Evolutionary conservation across 2,113 vertebrate genomes (phyloP), one percentile per base, ranked within the genome.

Genomic region (Myiagra hebetior): DNA sequence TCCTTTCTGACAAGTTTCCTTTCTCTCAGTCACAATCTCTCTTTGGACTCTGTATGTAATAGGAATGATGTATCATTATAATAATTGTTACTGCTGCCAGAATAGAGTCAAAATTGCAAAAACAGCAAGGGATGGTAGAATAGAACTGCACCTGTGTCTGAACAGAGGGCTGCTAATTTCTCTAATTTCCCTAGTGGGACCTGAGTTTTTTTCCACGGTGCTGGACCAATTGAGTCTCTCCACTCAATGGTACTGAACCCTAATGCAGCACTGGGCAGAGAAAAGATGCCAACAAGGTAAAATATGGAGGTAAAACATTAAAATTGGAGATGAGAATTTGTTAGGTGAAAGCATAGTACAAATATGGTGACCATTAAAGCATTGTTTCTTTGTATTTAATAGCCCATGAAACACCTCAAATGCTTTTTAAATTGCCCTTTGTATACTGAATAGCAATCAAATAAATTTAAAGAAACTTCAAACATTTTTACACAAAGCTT

Each of bases 181-280:
- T 46, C 13, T 24, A 4, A 15, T 64, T 37, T 60, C 64, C 42
- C 13, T 13, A 7, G 6, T 20, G 35, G 17, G 7, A 6, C 7
- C 10, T 2, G 9, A 28, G 59, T 22, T n/a, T 17, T 53, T 73
- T 87, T 42, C 22, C 9, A 17, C 4, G 1, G 3, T 65, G 26
- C 55, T 49, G 78, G 35, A 68, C 47, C 0, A 0, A 13, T 1
- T 57, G 57, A 53, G 31, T 16, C 19, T 63, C 22, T 24, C 11
- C 7, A 6, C 5, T 1, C 35, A 31, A 16, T 7, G 35, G 17
- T 19, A 10, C 62, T 22, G 46, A 50, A 2, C 63, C 37, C 26
- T 63, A 26, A 7, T 18, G 17, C 30, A 78, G 60, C 10, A 2
- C 44, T 41, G 41, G 50, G 62, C 2, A 0, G 7, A 50, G 70